These are phyloP conservation scores for Augochlora pura DNA, from an alignment of 1,140 invertebrate genomes.

Conservation along the genomic window DNA sequence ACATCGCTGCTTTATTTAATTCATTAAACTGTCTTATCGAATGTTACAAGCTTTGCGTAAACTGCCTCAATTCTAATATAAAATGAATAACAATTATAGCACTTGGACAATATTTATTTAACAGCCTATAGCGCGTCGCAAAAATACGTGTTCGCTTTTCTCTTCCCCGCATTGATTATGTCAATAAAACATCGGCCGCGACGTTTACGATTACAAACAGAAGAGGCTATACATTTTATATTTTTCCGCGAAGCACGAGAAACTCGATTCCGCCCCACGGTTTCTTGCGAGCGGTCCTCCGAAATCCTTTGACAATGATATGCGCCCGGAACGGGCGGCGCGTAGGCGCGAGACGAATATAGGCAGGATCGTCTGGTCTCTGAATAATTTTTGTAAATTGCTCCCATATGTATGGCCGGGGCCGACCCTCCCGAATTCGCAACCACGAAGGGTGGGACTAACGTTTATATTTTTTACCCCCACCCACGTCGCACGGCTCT, in stretches of 20 bases:
- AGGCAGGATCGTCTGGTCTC: constrained; percentile 59
- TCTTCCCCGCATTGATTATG: background rate
- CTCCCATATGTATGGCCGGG: constrained; percentile 76
- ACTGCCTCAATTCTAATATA: no score
- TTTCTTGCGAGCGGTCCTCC: constrained; percentile 47
- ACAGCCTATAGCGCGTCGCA: no score
- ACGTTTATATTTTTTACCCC: constrained; percentile 53
- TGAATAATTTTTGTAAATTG: constrained; percentile 80
- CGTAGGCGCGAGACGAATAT: constrained; percentile 50
- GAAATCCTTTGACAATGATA: constrained; percentile 76
- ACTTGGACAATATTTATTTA: no score
- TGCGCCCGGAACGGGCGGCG: constrained; percentile 65
- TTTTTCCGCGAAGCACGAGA: constrained; percentile 30
- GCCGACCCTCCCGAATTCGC: constrained; percentile 71
- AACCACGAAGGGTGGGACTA: constrained; percentile 66
- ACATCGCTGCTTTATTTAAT: no score
- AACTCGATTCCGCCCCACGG: constrained; percentile 20
- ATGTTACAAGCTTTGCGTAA: no score
- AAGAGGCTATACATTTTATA: background rate
- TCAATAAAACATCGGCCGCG: background rate
- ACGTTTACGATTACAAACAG: background rate
- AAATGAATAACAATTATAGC: no score
- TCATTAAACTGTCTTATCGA: no score
- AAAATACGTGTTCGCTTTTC: no score
- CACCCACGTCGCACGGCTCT: constrained; percentile 24